Conservation (phyloP, 2,888 invertebrate species). For the Drosophila buzzatii region DNA sequence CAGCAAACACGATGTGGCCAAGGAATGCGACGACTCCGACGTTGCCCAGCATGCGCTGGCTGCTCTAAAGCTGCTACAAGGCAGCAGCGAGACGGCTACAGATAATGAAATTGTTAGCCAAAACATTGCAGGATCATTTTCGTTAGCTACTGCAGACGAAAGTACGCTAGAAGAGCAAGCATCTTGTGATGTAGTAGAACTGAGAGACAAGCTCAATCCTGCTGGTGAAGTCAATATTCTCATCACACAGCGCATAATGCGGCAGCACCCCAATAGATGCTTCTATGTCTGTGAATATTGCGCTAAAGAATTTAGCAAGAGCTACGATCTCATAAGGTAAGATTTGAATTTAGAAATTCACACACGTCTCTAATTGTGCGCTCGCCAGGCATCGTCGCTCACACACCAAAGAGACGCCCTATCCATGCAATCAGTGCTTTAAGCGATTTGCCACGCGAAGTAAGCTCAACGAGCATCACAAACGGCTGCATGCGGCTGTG, state of each 20-base stretch:
- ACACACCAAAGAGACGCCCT: constrained; percentile 72
- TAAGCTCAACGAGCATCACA: constrained; percentile 62
- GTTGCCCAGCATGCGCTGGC: constrained; percentile 44
- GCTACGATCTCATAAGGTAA: constrained; percentile 75
- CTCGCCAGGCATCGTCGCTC: constrained; percentile 63
- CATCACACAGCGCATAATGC: constrained; percentile 38
- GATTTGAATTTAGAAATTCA: not conserved
- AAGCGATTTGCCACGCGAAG: constrained; percentile 58
- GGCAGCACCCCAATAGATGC: constrained; percentile 19
- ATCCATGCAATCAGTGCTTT: constrained; percentile 62
- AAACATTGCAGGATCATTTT: not conserved
- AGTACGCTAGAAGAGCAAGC: constrained; percentile 33
- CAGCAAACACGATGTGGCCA: constrained; percentile 16
- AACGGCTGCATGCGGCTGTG: constrained; percentile 32
- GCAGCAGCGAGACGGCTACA: constrained; percentile 1
- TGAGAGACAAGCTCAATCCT: constrained; percentile 29
- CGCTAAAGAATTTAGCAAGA: constrained; percentile 68
- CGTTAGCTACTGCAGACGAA: not conserved
- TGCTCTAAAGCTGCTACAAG: constrained; percentile 43
- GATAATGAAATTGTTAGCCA: not conserved
- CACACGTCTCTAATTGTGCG: not conserved
- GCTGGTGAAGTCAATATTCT: constrained; percentile 3
- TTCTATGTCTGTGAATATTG: constrained; percentile 74
- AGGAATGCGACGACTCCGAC: constrained; percentile 4
- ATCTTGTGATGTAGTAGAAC: constrained; percentile 19